Evolutionary conservation across 2,113 vertebrate genomes (phyloP).

Genomic region (Lucifuga dentata): DNA sequence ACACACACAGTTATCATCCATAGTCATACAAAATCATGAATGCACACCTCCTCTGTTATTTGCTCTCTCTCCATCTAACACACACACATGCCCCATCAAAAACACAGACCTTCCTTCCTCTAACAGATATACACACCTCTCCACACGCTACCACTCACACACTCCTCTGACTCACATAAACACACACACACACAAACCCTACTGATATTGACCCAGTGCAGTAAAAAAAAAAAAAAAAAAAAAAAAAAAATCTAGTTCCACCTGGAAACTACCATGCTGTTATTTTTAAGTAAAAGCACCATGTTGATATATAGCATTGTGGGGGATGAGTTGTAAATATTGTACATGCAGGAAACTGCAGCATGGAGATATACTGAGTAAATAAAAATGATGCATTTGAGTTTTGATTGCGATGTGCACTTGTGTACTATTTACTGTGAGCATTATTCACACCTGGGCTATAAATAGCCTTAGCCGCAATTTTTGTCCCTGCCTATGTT

Average conservation of each 20-base stretch:
- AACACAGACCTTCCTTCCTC: background rate
- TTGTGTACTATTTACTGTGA: slow-evolving; percentile 40
- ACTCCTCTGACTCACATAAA: slow-evolving; percentile 6
- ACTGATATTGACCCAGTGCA: slow-evolving; percentile 36
- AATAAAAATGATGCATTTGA: slow-evolving; percentile 70
- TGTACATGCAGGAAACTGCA: slow-evolving; percentile 37
- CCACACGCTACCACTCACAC: background rate
- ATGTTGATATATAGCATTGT: slow-evolving; percentile 43
- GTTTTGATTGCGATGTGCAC: slow-evolving; percentile 55
- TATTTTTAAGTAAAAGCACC: slow-evolving; percentile 52
- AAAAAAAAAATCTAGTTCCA: slow-evolving; percentile 9
- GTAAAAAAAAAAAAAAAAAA: slow-evolving; percentile 17
- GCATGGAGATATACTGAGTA: slow-evolving; percentile 48
- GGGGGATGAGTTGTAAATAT: slow-evolving; percentile 46
- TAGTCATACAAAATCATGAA: slow-evolving; percentile 28
- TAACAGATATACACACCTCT: background rate
- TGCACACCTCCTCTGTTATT: slow-evolving; percentile 17
- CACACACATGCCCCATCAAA: slow-evolving; percentile 6
- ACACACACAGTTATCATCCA: background rate
- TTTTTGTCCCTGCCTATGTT: slow-evolving; percentile 8
- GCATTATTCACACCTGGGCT: slow-evolving; percentile 22
- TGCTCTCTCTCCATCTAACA: background rate
- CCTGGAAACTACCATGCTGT: slow-evolving; percentile 40
- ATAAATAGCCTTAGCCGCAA: slow-evolving; percentile 50
- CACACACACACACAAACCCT: slow-evolving; percentile 12